Evolutionary conservation across 1,140 invertebrate species (phyloP).

Genomic region (Drosophila kurseongensis): DNA sequence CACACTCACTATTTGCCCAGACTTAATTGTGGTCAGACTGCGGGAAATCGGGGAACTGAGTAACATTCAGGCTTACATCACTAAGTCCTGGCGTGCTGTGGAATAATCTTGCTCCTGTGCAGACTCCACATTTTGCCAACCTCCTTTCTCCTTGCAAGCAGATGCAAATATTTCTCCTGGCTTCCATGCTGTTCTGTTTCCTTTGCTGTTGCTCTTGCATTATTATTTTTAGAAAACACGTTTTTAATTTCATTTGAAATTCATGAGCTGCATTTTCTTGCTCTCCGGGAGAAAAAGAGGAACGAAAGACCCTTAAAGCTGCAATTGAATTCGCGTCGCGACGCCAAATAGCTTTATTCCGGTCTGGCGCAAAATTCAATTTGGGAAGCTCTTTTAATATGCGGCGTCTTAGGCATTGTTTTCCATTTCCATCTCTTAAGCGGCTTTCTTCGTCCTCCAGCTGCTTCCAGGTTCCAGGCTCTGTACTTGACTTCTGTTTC

Average conservation of each 20-base stretch:
- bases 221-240: constrained; percentile 47
- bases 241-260: constrained; percentile 78
- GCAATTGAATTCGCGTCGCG: constrained; percentile 55
- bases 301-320: constrained; percentile 17
- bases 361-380: constrained; percentile 69
- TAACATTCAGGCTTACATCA: constrained; percentile 56
- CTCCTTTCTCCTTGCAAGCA: not conserved
- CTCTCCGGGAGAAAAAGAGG: not conserved
- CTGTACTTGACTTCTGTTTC: constrained; percentile 2
- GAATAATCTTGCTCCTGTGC: constrained; percentile 39
- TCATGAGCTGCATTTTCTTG: constrained; percentile 65
- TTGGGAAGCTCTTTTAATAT: constrained; percentile 57
- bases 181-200: constrained; percentile 4
- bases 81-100: constrained; percentile 58
- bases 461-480: not conserved
- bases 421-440: constrained; percentile 18
- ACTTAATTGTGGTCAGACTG: constrained; percentile 60
- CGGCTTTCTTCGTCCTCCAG: constrained; percentile 31
- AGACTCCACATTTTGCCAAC: not conserved
- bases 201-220: constrained; percentile 26
- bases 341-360: constrained; percentile 51
- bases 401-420: constrained; percentile 57
- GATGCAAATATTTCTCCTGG: constrained; percentile 24
- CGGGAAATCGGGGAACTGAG: not conserved
- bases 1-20: constrained; percentile 56